A percentile compares a stretch with the other conserved stretches of the same genome.
These are phyloP conservation scores for Pseudochromis fuscus DNA, from an alignment of 2,797 vertebrate genomes.

Conservation along the genomic window DNA sequence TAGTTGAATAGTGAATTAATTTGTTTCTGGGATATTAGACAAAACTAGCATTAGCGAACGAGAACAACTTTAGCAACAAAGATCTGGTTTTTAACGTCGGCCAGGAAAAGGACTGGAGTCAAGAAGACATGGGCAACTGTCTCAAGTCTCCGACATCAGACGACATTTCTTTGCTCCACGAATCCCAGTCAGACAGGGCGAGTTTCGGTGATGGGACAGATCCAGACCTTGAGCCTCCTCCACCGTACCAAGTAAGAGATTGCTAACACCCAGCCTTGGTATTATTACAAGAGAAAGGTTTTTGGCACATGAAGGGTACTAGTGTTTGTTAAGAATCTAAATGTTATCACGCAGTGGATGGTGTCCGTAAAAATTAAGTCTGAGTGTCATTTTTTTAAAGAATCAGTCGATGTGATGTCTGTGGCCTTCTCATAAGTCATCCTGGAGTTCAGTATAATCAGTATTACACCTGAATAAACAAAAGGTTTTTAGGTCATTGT, in stretches of 20 bases:
- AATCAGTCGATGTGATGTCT: neutral
- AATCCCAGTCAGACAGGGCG: constrained; percentile 94
- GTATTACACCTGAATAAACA: constrained; percentile 11
- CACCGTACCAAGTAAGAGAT: constrained; percentile 91
- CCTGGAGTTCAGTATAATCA: neutral
- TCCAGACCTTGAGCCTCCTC: constrained; percentile 93
- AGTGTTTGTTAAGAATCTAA: neutral
- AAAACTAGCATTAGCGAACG: constrained; percentile 48
- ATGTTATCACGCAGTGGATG: neutral
- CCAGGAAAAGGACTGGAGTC: constrained; percentile 35
- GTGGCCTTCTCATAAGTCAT: neutral
- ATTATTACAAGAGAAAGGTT: neutral
- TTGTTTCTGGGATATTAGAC: constrained; percentile 22
- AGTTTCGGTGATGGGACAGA: constrained; percentile 93
- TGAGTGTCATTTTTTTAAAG: neutral
- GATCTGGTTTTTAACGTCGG: constrained; percentile 27
- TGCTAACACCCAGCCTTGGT: neutral
- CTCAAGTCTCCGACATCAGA: constrained; percentile 95
- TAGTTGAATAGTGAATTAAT: constrained; percentile 13
- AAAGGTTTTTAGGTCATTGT: neutral
- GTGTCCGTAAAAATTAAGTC: neutral
- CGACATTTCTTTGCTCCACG: constrained; percentile 95
- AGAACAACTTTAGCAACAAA: constrained; percentile 62
- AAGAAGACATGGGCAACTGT: constrained; percentile 93
- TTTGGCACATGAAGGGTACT: neutral